Conservation (phyloP, 2,797 vertebrate genomes). For the Molothrus ater region DNA sequence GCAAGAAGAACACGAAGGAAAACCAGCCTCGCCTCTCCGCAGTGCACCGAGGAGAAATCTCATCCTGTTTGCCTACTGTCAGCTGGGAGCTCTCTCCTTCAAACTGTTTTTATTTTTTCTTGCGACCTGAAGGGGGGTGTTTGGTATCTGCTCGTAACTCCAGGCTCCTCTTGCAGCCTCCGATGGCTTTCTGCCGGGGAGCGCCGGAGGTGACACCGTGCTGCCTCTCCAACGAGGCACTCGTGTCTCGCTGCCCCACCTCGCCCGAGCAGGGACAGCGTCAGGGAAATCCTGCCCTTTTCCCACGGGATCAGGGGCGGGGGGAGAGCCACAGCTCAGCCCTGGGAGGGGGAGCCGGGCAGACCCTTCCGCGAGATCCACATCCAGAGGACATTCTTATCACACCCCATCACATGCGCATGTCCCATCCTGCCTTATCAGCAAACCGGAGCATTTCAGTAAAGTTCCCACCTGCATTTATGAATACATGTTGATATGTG, state of each 20-base stretch:
- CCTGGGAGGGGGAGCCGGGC: no score
- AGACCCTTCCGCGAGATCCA: accelerated
- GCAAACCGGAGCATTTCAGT: background rate
- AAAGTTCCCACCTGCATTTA: background rate
- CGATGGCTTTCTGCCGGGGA: background rate
- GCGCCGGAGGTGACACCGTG: background rate
- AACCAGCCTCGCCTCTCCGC: accelerated
- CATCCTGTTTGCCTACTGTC: background rate
- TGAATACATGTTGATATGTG: background rate
- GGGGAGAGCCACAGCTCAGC: background rate
- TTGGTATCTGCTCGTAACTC: background rate
- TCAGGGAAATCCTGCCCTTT: background rate
- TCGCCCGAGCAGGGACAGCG: background rate
- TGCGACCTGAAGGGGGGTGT: accelerated
- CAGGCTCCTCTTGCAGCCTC: background rate
- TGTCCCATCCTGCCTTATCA: background rate
- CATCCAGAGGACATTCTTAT: background rate
- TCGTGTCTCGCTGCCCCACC: background rate
- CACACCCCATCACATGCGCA: accelerated
- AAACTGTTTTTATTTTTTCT: background rate
- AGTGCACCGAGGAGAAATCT: background rate
- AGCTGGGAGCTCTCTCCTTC: background rate
- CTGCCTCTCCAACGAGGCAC: background rate
- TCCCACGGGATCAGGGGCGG: no score
- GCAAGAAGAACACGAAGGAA: background rate